Evolutionary conservation across 2,113 vertebrate genomes (phyloP).

Genomic region (Rousettus leschenaultii): DNA sequence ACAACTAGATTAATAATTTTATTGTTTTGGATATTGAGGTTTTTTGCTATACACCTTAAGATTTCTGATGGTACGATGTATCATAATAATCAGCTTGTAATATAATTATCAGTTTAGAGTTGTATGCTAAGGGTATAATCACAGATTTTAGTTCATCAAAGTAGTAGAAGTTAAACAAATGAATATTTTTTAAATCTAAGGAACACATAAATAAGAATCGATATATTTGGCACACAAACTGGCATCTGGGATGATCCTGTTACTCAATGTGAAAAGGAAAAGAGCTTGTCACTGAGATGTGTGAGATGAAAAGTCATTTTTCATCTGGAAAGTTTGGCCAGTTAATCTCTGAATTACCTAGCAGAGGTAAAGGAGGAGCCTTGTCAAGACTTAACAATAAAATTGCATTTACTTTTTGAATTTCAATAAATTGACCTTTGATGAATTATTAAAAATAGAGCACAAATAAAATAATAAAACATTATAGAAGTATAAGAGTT

Average conservation of each 20-base stretch:
- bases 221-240: not conserved
- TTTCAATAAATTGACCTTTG: not conserved
- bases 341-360: not conserved
- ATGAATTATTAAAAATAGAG: not conserved
- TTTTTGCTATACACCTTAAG: not conserved
- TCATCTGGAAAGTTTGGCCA: not conserved
- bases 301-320: not conserved
- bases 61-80: not conserved
- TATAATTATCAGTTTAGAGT: not conserved
- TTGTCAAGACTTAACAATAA: not conserved
- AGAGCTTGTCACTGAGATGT: not conserved
- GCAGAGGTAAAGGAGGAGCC: not conserved
- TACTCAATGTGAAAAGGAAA: not conserved
- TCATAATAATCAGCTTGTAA: not conserved
- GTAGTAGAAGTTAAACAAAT: not conserved
- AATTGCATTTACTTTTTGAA: not conserved
- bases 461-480: not conserved
- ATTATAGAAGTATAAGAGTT: not conserved
- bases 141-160: not conserved
- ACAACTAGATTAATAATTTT: not conserved
- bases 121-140: not conserved
- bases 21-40: not conserved
- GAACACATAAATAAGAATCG: not conserved
- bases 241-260: not conserved
- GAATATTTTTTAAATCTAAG: not conserved